Evolutionary conservation across 1,140 invertebrate species (phyloP).

Genomic region (Akabosia matsudoensis): DNA sequence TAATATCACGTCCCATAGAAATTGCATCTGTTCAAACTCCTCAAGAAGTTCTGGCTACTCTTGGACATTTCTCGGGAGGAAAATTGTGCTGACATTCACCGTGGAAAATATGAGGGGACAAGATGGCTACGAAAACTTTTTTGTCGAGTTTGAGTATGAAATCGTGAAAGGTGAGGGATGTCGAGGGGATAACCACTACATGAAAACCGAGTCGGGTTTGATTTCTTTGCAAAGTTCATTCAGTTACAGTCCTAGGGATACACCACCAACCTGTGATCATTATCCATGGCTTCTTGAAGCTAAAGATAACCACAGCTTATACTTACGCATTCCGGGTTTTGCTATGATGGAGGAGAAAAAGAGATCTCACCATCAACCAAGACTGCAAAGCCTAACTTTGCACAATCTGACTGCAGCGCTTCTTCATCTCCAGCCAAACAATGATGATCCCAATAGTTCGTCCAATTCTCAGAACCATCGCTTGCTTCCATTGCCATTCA

Average conservation of each 20-base stretch:
- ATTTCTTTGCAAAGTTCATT: conserved; percentile 44
- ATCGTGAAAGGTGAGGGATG: conserved; percentile 32
- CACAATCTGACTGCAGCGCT: background rate
- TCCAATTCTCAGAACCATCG: background rate
- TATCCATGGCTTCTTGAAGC: conserved; percentile 46
- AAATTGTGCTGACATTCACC: conserved; percentile 36
- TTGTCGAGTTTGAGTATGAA: conserved; percentile 40
- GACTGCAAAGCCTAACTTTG: background rate
- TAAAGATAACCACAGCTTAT: conserved; percentile 36
- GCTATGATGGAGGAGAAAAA: conserved; percentile 37
- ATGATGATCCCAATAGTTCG: background rate
- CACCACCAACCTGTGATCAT: conserved; percentile 38
- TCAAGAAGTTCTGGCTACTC: background rate
- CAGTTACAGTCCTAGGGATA: conserved; percentile 32
- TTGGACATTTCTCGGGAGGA: conserved; percentile 42
- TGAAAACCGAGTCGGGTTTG: conserved; percentile 42
- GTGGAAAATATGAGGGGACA: conserved; percentile 41
- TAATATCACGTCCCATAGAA: conserved; percentile 36
- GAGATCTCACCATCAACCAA: background rate
- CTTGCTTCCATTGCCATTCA: background rate
- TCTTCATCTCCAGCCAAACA: background rate
- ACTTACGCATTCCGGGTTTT: conserved; percentile 43
- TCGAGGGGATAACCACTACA: conserved; percentile 43
- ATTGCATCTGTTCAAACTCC: conserved; percentile 43
- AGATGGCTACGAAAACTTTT: conserved; percentile 44